phyloP scores from a whole-genome alignment of 1,140 invertebrate genomes.

The Saccostrea glomerata region DNA sequence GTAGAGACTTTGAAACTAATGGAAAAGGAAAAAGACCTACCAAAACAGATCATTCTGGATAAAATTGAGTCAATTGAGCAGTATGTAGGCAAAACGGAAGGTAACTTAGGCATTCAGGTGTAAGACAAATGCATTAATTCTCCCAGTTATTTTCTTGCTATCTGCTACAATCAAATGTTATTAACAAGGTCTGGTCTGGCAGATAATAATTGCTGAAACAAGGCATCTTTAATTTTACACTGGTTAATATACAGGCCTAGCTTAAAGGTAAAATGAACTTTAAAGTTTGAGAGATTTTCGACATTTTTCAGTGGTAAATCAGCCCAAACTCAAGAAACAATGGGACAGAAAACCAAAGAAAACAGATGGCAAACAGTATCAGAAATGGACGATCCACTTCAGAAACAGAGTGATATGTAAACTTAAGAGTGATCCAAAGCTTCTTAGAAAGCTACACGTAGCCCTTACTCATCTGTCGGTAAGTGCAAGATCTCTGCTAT shows the following conservation, averaged over 20 bases:
- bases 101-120: not conserved
- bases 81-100: slow-evolving; percentile 6
- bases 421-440: not conserved
- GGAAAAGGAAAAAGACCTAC: slow-evolving; percentile 1
- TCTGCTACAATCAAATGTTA: too few relatives aligned
- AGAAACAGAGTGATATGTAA: slow-evolving; percentile 22
- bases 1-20: not conserved
- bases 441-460: not conserved
- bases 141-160: too few relatives aligned
- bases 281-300: too few relatives aligned
- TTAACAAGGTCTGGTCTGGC: too few relatives aligned
- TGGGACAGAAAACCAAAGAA: slow-evolving; percentile 37
- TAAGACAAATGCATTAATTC: too few relatives aligned
- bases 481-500: not conserved
- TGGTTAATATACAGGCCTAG: too few relatives aligned
- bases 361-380: not conserved
- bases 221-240: too few relatives aligned
- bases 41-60: slow-evolving; percentile 3
- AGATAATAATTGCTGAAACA: too few relatives aligned
- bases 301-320: not conserved
- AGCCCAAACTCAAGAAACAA: slow-evolving; percentile 2
- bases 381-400: slow-evolving; percentile 7
- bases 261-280: too few relatives aligned
- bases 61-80: slow-evolving; percentile 7
- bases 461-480: slow-evolving; percentile 27